Evolutionary conservation across 2,113 vertebrate genomes (phyloP).

Genomic region (Laterallus jamaicensis): DNA sequence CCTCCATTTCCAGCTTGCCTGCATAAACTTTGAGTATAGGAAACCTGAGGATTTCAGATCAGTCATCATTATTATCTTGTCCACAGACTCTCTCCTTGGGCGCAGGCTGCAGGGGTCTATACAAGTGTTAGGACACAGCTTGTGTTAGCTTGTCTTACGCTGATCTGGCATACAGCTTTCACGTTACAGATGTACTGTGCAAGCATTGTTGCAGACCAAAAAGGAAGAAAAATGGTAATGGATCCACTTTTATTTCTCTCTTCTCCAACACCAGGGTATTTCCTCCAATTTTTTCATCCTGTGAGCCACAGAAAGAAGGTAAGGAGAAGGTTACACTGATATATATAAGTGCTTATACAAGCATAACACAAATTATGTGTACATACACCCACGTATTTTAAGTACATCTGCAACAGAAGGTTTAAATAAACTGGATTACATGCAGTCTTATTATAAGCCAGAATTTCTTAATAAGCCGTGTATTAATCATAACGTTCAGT

Average conservation of each 20-base stretch:
- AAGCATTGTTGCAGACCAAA: not conserved
- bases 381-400: not conserved
- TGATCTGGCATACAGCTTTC: not conserved
- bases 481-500: not conserved
- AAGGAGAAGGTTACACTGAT: not conserved
- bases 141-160: not conserved
- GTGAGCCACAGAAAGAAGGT: not conserved
- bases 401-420: not conserved
- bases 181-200: rapidly evolving
- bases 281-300: not conserved
- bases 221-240: not conserved
- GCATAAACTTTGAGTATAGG: not conserved
- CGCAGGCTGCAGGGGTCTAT: not conserved
- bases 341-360: not conserved
- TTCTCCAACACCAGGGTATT: not conserved
- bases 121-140: not conserved
- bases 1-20: not conserved
- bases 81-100: not conserved
- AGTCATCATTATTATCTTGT: not conserved
- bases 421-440: not conserved
- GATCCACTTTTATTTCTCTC: not conserved
- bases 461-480: not conserved
- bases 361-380: not conserved
- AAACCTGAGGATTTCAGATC: not conserved
- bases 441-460: not conserved